Percentiles rank a stretch among this genome's conserved stretches.
Evolutionary conservation across 2,797 vertebrate species (phyloP).

Genomic region (Ceryle rudis): DNA sequence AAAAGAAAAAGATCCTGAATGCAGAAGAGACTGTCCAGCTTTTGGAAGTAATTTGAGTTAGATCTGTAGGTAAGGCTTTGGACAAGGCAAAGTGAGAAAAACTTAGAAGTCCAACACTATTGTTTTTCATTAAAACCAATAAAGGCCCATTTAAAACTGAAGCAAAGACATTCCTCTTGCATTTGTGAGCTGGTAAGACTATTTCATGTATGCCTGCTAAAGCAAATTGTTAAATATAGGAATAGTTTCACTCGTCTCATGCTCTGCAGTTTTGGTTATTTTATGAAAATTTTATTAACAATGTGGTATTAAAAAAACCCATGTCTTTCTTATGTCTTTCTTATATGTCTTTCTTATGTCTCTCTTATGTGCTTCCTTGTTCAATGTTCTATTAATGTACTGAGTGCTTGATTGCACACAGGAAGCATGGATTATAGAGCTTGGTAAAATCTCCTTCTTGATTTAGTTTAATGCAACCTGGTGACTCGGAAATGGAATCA

Average conservation of each 20-base stretch:
- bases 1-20: background rate
- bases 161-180: background rate
- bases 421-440: background rate
- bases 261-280: background rate
- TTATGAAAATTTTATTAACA: background rate
- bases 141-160: background rate
- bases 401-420: background rate
- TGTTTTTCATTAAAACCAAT: background rate
- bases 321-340: background rate
- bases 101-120: background rate
- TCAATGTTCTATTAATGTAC: background rate
- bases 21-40: background rate
- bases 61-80: background rate
- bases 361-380: no score
- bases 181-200: background rate
- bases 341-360: no score
- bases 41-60: background rate
- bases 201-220: background rate
- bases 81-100: background rate
- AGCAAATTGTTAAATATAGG: background rate
- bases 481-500: background rate
- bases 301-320: background rate
- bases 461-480: slow-evolving; percentile 20
- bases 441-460: background rate
- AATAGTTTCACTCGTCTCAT: background rate